phyloP scores from a whole-genome alignment of 2,797 vertebrate species.

The Falco naumanni region DNA sequence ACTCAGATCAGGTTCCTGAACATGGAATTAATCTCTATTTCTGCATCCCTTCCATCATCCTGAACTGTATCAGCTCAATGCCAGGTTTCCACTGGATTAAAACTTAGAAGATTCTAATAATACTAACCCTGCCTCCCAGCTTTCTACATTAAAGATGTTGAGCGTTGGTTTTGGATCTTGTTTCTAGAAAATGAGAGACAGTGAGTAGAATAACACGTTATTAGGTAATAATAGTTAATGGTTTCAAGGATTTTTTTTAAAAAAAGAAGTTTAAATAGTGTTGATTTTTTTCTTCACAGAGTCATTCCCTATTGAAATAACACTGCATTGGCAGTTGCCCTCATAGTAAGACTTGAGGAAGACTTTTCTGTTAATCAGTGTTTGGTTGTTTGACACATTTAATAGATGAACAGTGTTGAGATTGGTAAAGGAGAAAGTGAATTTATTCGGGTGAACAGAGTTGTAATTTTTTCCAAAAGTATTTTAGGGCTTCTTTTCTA shows the following conservation, averaged over 20 bases:
- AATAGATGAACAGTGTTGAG: not conserved
- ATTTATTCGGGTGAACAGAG: not conserved
- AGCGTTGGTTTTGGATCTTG: not conserved
- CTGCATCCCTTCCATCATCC: conserved; percentile 28
- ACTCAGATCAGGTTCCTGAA: conserved; percentile 46
- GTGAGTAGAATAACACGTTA: not conserved
- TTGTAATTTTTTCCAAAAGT: not conserved
- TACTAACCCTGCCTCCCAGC: not conserved
- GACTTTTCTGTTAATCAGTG: not conserved
- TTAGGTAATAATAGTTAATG: not conserved
- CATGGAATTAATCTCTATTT: conserved; percentile 54
- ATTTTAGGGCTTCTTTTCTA: not conserved
- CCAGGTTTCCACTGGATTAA: conserved; percentile 49
- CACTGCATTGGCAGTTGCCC: not conserved
- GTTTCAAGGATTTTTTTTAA: not conserved
- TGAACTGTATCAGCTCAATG: not conserved
- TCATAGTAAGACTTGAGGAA: not conserved
- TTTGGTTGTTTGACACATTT: not conserved
- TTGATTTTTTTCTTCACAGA: not conserved
- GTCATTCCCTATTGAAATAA: not conserved
- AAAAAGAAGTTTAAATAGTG: not conserved
- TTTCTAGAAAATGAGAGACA: not conserved
- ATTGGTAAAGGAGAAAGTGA: not conserved
- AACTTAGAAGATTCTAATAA: not conserved
- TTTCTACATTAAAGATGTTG: not conserved